These are phyloP conservation scores for Tiphia femorata DNA, from an alignment of 2,888 invertebrate species.

Conservation along the genomic window DNA sequence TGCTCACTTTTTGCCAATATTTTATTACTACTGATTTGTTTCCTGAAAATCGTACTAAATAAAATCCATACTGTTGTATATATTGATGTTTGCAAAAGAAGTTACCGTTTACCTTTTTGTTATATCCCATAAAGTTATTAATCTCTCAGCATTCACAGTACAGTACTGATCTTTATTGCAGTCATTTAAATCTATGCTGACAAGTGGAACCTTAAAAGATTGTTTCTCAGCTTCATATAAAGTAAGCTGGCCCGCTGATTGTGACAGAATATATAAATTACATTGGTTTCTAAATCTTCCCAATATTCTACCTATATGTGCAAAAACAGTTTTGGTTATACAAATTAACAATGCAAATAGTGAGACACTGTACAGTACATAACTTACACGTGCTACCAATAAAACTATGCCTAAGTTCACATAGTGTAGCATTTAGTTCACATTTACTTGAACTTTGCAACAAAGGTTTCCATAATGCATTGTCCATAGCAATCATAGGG, in stretches of 20 bases:
- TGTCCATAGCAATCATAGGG: slow-evolving; percentile 43
- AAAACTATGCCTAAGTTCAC: slow-evolving; percentile 47
- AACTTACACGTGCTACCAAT: slow-evolving; percentile 44
- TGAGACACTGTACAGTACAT: neutral
- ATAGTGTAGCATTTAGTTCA: slow-evolving; percentile 39
- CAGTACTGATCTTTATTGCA: slow-evolving; percentile 52
- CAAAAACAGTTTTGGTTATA: neutral
- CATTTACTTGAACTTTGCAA: slow-evolving; percentile 53
- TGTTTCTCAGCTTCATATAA: slow-evolving; percentile 46
- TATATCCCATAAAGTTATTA: slow-evolving; percentile 54
- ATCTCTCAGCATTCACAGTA: slow-evolving; percentile 46
- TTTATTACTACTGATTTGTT: slow-evolving; percentile 29
- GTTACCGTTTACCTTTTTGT: slow-evolving; percentile 47
- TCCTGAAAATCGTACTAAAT: slow-evolving; percentile 34
- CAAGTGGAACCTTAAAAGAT: slow-evolving; percentile 49
- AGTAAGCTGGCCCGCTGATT: slow-evolving; percentile 36
- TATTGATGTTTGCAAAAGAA: neutral
- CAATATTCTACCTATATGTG: slow-evolving; percentile 48
- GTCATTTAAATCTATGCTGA: slow-evolving; percentile 57
- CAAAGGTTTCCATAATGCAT: slow-evolving; percentile 53
- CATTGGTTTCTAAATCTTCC: slow-evolving; percentile 55
- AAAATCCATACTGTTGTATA: neutral
- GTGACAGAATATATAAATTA: slow-evolving; percentile 45
- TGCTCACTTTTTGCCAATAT: slow-evolving; percentile 31
- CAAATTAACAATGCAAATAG: neutral